phyloP scores from a whole-genome alignment of 1,140 invertebrate genomes.

The Drosophila sulfurigaster region DNA sequence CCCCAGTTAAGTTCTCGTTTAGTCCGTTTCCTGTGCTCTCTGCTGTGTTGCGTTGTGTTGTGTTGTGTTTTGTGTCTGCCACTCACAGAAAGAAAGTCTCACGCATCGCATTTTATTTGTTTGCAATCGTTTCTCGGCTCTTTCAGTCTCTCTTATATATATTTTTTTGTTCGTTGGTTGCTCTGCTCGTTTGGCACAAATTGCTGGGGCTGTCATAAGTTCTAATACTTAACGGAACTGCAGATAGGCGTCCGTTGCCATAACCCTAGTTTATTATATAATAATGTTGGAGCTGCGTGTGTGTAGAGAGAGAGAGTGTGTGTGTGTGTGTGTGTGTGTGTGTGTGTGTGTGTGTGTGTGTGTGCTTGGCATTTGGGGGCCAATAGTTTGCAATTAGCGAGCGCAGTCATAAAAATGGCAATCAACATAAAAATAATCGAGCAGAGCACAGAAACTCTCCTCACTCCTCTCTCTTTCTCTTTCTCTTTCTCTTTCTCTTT shows the following conservation, averaged over 20 bases:
- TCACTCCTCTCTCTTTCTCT: not conserved
- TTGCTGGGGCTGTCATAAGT: constrained; percentile 70
- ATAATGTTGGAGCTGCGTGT: constrained; percentile 50
- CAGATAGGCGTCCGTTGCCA: constrained; percentile 53
- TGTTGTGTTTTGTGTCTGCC: no score
- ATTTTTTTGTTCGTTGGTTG: not conserved
- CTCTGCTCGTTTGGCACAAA: constrained; percentile 33
- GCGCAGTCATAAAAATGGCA: constrained; percentile 59
- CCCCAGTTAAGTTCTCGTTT: constrained; percentile 16
- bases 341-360: constrained; percentile 12
- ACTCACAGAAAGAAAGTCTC: constrained; percentile 13
- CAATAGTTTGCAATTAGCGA: constrained; percentile 80
- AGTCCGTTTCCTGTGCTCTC: constrained; percentile 2
- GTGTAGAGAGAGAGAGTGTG: not conserved
- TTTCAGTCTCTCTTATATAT: not conserved
- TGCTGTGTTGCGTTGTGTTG: no score
- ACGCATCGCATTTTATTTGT: constrained; percentile 51
- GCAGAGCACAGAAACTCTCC: constrained; percentile 34
- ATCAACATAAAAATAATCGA: constrained; percentile 79
- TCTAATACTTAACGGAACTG: constrained; percentile 66
- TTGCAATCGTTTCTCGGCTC: constrained; percentile 54
- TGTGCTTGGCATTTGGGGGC: constrained; percentile 28
- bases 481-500: not conserved
- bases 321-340: constrained; percentile 16
- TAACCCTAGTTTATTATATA: constrained; percentile 77